Base-by-base conservation (phyloP, 2,113 vertebrate genomes). In the Apodemus speciosus region DNA sequence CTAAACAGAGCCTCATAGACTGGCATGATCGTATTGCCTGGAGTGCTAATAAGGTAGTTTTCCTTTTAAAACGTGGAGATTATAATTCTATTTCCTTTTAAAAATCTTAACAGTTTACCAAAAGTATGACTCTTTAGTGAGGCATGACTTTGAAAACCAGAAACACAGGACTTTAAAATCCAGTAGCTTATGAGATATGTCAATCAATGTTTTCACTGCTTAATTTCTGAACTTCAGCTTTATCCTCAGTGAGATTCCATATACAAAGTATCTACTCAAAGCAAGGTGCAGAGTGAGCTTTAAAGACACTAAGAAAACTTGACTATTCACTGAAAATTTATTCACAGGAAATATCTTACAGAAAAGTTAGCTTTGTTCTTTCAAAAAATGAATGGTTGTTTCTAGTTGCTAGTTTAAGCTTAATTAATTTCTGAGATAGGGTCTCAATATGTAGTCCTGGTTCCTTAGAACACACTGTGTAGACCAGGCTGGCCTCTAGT, bases 201-300 rank as follows among this genome's bases (percentile, higher is more conserved):
- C 72, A 77, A 32, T 90, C 84, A 80, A 62, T 94, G 71, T 88
- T 66, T 73, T 94, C 77, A 80, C 21, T 80, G 35, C 46, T 85
- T 73, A 9, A 53, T 90, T 88, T 85, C 79, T 86, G 32, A 25
- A 76, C 3, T 58, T 92, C 8, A 43, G 62, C 69, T 89, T 91
- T 32, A 16, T 86, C 35, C 66, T 32, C 77, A 85, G n/a, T 87
- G 30, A 95, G 49, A 86, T 88, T 58, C 16, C 13, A 94, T n/a
- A 27, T n/a, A 27, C 72, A 93, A 92, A 90, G 58, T 94, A 49
- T 95, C 92, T 90, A 95, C 32, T 77, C n/a, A 85, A 86, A 95
- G 76, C 23, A 90, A 88, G 66, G 16, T 90, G 6, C 49, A 68
- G 7, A 76, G 51, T 32, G 89, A 92, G n/a, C 14, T 60, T 81